Conservation (phyloP, 2,113 vertebrate genomes). For the Albula glossodonta region DNA sequence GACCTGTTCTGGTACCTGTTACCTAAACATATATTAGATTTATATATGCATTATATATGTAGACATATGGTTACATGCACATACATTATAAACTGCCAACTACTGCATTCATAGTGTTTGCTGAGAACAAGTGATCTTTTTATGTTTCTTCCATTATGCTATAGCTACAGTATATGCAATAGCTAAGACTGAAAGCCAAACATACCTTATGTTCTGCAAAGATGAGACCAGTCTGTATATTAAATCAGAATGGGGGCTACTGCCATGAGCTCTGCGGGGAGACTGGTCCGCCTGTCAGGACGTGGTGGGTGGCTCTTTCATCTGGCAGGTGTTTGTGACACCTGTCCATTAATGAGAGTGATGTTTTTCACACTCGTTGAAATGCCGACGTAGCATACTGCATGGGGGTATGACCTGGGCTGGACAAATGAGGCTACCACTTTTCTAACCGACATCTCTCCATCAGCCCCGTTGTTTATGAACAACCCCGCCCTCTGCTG, state of each 20-base stretch:
- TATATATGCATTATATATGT: background rate
- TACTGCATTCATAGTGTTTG: background rate
- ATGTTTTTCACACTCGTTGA: constrained; percentile 1
- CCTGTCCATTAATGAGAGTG: constrained; percentile 25
- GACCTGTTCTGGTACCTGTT: too few relatives aligned
- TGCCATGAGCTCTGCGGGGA: constrained; percentile 47
- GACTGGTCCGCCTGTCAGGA: background rate
- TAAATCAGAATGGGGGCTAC: background rate
- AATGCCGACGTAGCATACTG: too few relatives aligned
- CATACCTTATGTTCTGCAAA: background rate
- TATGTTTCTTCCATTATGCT: too few relatives aligned
- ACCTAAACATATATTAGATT: too few relatives aligned
- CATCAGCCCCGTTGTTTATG: background rate
- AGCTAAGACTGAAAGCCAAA: too few relatives aligned
- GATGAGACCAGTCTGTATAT: background rate
- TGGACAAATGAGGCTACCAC: background rate
- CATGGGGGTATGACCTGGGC: background rate
- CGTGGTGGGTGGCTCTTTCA: background rate
- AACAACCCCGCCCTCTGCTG: too few relatives aligned
- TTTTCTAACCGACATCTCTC: background rate
- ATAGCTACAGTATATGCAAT: too few relatives aligned
- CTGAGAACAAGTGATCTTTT: background rate
- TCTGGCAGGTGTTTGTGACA: constrained; percentile 7
- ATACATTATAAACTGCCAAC: background rate
- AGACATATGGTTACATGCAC: background rate